Evolutionary conservation across 2,113 vertebrate species (phyloP), one percentile per base, ranked within the genome.

Genomic region (Pithys albifrons): DNA sequence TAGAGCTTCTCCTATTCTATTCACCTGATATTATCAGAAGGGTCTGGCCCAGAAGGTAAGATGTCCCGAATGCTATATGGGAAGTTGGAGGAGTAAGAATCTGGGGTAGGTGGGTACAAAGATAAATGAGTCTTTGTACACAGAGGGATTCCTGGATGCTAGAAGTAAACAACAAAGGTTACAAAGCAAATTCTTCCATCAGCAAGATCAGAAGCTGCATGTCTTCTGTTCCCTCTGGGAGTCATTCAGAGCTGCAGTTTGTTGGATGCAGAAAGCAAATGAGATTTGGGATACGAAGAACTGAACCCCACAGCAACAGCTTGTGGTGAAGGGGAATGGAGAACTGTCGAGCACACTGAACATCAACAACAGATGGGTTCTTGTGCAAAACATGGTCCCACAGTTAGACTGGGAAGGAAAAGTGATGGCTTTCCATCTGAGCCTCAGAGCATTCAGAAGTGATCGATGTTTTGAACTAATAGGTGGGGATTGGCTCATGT

Each of bases 301-400:
- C 84, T n/a, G 86, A 97, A 96, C 89, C 88, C 80, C 92, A 77
- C 66, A 90, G 92, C 89, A 97, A 96, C 95, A 97, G 95, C 93
- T 97, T 97, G 96, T 95, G 79, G 85, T 95, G 73, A 77, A 96
- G 91, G 54, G 93, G 93, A 97, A 85, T 67, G 91, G 79, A 96
- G 94, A 96, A 66, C 85, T 96, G 89, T 89, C 78, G 9, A 96
- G 94, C 92, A 93, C 85, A 61, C 61, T 91, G 96, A 96, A 73
- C 84, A 80, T 97, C 97, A 97, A 97, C 94, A 97, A 92, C 96
- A 97, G 97, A 97, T 97, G 96, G 97, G 45, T 31, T 97, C 93
- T 94, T 95, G 92, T 96, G 88, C 91, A 90, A 93, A 97, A 91
- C 73, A 85, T 93, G 91, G 95, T 88, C 59, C 81, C 79, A 80